These are phyloP conservation scores for Botia almorhae DNA, from an alignment of 2,797 vertebrate species.

Conservation along the genomic window DNA sequence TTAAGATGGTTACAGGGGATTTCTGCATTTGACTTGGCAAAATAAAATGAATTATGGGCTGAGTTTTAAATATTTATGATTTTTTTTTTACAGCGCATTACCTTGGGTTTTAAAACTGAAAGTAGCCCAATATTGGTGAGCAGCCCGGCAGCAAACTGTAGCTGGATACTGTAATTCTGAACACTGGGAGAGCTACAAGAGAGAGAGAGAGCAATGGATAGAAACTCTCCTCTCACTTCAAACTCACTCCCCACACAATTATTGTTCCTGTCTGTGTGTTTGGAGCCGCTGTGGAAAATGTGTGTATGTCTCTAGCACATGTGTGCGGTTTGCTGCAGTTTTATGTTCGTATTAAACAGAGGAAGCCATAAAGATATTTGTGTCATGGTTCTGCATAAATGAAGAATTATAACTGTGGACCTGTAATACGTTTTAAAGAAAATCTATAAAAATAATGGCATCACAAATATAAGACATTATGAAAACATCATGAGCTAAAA, in stretches of 20 bases:
- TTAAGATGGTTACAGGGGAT: conserved; percentile 82
- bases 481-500: conserved; percentile 37
- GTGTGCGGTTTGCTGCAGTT: conserved; percentile 63
- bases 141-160: conserved; percentile 68
- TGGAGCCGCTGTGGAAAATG: conserved; percentile 64
- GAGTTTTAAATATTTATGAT: conserved; percentile 83
- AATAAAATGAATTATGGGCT: conserved; percentile 76
- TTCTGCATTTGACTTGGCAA: conserved; percentile 78
- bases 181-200: conserved; percentile 41
- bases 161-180: conserved; percentile 62
- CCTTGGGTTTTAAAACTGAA: conserved; percentile 65
- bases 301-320: conserved; percentile 68
- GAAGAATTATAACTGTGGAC: conserved; percentile 61
- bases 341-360: conserved; percentile 69
- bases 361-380: conserved; percentile 67
- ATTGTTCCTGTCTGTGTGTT: conserved; percentile 74
- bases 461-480: conserved; percentile 45
- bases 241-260: conserved; percentile 66
- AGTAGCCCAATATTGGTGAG: conserved; percentile 68
- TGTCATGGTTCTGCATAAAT: conserved; percentile 65
- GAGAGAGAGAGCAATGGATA: conserved; percentile 33
- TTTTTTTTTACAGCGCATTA: conserved; percentile 63
- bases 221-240: conserved; percentile 63
- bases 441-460: conserved; percentile 49
- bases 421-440: conserved; percentile 42